Evolutionary conservation across 1,140 invertebrate species (phyloP), one percentile per base, ranked within the genome.

Genomic region (Hypsibius dujardini): DNA sequence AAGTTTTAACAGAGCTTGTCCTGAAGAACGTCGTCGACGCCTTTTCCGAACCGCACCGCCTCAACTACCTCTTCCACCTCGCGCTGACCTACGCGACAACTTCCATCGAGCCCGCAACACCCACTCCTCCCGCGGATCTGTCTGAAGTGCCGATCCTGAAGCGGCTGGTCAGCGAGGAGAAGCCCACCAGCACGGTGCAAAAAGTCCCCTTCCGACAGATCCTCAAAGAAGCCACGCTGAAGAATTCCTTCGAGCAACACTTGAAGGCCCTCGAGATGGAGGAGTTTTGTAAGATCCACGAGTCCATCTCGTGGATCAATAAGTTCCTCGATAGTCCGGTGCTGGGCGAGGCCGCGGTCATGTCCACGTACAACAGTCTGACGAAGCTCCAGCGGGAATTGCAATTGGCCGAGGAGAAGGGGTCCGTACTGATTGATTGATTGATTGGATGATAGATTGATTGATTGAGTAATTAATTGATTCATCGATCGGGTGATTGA

Each of bases 151-250:
- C 62, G 62, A 14, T 67, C 45, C 42, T 67, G 42, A 42, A 67
- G 42, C 12, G 3, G 3, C 62, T 67, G 7, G 50, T 56, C 12
- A 67, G 42, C 42, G 42, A 14, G 12, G 62, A 67, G 3, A 67
- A 67, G 42, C 7, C 7, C 3, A 12, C 62, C 3, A 67, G 62
- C 42, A 67, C 62, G 7, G 45, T 67, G 12, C 62, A 67, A 42
- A 67, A 42, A 42, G 42, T 67, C 12, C 7, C 62, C 3, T 42
- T 67, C 3, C 12, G 42, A 67, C 7, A 67, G 42, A 67, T 67
- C 62, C 62, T 67, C 7, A 67, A 67, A 67, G 62, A 67, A 42
- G 3, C 62, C 62, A 3, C 62, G 62, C 45, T 67, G 62, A 67
- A 67, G 62, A 67, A 67, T 42, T 14, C 42, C 3, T 67, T 67